Evolutionary conservation across 2,888 invertebrate genomes (phyloP).

Genomic region (Leptinotarsa juncta): DNA sequence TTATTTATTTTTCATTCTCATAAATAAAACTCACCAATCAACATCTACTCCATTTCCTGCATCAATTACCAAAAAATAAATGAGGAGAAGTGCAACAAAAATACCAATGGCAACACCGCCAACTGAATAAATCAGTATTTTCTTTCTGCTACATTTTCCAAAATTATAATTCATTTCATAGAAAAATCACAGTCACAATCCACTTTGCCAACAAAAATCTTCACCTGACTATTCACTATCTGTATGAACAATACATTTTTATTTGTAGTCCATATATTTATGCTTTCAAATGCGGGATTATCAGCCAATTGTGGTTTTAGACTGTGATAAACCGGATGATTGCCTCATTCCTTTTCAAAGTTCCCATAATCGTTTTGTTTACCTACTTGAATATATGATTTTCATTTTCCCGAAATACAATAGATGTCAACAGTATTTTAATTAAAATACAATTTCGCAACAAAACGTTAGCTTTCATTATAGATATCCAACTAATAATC

Average conservation of each 20-base stretch:
- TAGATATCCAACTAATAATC: too few species aligned
- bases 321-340: constrained; percentile 5
- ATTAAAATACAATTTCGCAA: too few species aligned
- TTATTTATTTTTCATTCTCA: not conserved
- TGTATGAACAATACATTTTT: not conserved
- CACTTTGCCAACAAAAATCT: too few species aligned
- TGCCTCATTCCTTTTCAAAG: not conserved
- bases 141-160: not conserved
- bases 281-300: not conserved
- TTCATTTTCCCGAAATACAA: too few species aligned
- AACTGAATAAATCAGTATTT: not conserved
- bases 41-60: not conserved
- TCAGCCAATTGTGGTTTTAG: not conserved
- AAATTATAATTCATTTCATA: constrained; percentile 3
- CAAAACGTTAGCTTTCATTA: too few species aligned
- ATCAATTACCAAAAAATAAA: constrained; percentile 9
- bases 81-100: not conserved
- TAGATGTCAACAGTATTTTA: too few species aligned
- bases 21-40: not conserved
- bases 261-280: not conserved
- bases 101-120: not conserved
- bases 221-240: not conserved
- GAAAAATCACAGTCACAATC: not conserved
- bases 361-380: not conserved
- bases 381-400: not conserved